These are phyloP conservation scores for Lepidocyrtoides sp. DNA, from an alignment of 2,888 invertebrate genomes.

Conservation along the genomic window DNA sequence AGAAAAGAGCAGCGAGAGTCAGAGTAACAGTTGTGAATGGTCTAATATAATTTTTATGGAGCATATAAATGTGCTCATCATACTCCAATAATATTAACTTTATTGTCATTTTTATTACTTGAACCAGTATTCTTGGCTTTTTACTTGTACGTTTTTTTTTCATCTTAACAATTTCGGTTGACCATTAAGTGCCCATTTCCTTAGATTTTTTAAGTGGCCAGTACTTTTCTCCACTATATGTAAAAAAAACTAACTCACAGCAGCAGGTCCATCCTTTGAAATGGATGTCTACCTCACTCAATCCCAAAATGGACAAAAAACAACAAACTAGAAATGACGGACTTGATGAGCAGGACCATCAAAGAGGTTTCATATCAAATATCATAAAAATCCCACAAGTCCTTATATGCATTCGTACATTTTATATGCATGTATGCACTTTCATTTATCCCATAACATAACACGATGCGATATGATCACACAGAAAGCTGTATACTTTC, in stretches of 20 bases:
- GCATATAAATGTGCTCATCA: conserved; percentile 66
- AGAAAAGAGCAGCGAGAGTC: neutral
- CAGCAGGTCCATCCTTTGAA: conserved; percentile 44
- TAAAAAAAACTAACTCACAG: neutral
- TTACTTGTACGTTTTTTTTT: conserved; percentile 35
- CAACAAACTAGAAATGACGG: conserved; percentile 17
- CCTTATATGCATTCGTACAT: neutral
- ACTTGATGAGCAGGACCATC: conserved; percentile 40
- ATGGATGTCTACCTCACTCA: neutral
- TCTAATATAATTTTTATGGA: conserved; percentile 63
- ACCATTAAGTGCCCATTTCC: conserved; percentile 70
- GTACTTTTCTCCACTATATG: neutral
- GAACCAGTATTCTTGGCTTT: neutral
- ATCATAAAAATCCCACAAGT: conserved; percentile 39
- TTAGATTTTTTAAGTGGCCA: conserved; percentile 7
- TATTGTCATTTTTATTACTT: conserved; percentile 65
- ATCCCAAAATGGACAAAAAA: conserved; percentile 54
- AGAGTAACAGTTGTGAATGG: conserved; percentile 54
- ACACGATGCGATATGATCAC: conserved; percentile 46
- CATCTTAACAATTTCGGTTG: neutral
- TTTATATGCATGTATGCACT: neutral
- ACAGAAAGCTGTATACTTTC: neutral
- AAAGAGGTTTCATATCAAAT: conserved; percentile 51
- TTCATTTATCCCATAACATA: conserved; percentile 2
- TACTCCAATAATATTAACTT: conserved; percentile 53